Base-by-base conservation (phyloP, 1,140 invertebrate species). In the Zelostemma sp. region DNA sequence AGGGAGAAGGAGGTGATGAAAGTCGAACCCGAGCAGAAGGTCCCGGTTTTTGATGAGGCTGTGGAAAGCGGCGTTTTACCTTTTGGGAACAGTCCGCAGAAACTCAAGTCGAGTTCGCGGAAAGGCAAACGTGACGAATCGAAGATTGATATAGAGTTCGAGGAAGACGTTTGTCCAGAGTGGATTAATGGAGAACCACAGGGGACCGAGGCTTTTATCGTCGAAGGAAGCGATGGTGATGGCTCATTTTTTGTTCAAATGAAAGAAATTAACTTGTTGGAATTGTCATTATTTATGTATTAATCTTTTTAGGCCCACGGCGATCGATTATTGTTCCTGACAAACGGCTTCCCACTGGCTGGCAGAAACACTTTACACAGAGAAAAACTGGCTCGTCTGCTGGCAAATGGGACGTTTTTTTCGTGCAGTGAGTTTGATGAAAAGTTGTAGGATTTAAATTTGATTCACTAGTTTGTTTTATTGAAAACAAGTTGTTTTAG, bases 321-420 rank as follows among this genome's bases (percentile, higher is more conserved):
- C 87, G 88, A n/a, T 89, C 90, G 0, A 86, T 90, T 33, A 88
- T 91, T 80, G 91, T 94, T 9, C 85, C 89, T 58, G 92, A 94
- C 80, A 90, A 88, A 62, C 86, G 91, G 48, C 76, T 94, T 68
- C 92, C 92, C 1, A 74, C 85, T 1, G 91, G 90, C 2, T 94
- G 93, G 93, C 87, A 88, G 1, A 94, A 93, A 79, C 91, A 92
- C 76, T 90, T 93, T 76, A 90, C 90, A 1, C 89, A 91, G 72
- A 84, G 91, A 38, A 89, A 88, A 55, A 80, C 88, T 49, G 91
- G 90, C 1, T 86, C 88, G 63, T 91, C 91, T 1, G 89, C 91
- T 9, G 92, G 92, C 4, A 93, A 93, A 79, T 94, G 92, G 92
- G 92, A 93, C 79, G 91, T 93, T 6, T 88, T 93, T 58, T 87